Base-by-base conservation (phyloP, 2,888 invertebrate species). In the Seladonia tumulorum region DNA sequence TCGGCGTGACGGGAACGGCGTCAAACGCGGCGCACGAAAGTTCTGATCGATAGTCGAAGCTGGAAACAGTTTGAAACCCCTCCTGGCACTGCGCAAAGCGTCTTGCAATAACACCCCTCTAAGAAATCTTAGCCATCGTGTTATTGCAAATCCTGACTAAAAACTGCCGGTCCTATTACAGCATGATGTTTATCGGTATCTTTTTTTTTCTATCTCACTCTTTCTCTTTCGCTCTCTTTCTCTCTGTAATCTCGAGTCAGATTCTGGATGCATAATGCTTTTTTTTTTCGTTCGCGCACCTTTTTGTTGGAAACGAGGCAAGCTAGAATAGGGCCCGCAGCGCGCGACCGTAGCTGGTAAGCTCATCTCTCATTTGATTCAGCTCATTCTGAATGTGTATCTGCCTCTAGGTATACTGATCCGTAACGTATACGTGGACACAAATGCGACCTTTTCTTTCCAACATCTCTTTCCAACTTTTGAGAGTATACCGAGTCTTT, bases 301-400 rank as follows among this genome's bases (percentile, higher is more conserved):
- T 22, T 49, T 72, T 72, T 49, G 29, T 42, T 35, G 14, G 12
- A 45, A 49, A 14, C 25, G 70, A 29, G 71, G 42, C 25, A 71
- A 47, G 86, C 83, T 81, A 76, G 72, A 76, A 83, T 93, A 93
- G 93, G 93, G 91, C 90, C 91, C 87, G 92, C 93, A 90, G 91
- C 90, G 94, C 93, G 94, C 93, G 93, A 91, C 77, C 92, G 83
- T 92, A 90, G 78, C 85, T 87, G 87, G 87, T 90, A 87, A 85
- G 88, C 81, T 85, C 79, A 82, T 86, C 83, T 87, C 74, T 87
- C 76, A 81, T 81, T 87, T 88, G 76, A 85, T 83, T 76, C 79
- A 86, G 53, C 82, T 82, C 78, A 82, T 74, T 85, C 63, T 74
- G 80, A 87, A 85, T 87, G 83, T 88, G 84, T 85, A 82, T 88